Conservation (phyloP, 2,888 invertebrate genomes). For the Pharmacophagus antenor region DNA sequence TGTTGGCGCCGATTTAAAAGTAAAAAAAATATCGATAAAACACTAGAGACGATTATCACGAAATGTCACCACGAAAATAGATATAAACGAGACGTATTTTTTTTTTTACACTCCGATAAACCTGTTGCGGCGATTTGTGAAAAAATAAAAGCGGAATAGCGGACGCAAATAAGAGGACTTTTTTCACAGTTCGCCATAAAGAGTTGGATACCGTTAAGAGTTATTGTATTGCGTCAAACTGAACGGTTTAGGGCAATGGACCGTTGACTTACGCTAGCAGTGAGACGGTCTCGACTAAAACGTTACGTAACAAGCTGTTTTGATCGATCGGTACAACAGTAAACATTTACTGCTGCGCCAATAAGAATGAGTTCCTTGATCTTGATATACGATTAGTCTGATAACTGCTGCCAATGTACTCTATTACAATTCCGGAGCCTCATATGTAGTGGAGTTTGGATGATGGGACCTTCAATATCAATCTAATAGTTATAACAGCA, state of each 20-base stretch:
- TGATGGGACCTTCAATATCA: too few species aligned
- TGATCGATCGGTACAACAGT: conserved; percentile 21
- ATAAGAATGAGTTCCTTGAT: too few species aligned
- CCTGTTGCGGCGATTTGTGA: conserved; percentile 54
- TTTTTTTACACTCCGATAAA: conserved; percentile 42
- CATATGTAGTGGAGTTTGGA: too few species aligned
- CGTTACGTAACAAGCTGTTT: conserved; percentile 30
- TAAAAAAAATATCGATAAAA: conserved; percentile 54
- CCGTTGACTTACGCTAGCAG: conserved; percentile 31
- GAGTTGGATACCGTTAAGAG: conserved; percentile 61
- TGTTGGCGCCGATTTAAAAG: conserved; percentile 33
- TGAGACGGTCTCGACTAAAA: conserved; percentile 25
- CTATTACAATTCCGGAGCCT: too few species aligned
- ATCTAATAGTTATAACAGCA: too few species aligned
- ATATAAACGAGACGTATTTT: conserved; percentile 50
- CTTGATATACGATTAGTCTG: too few species aligned
- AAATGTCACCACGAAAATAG: conserved; percentile 44
- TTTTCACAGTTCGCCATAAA: conserved; percentile 58
- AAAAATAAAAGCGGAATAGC: conserved; percentile 58
- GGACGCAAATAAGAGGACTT: conserved; percentile 66
- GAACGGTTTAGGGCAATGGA: conserved; percentile 40
- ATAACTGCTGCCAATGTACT: too few species aligned
- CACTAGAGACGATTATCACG: conserved; percentile 47
- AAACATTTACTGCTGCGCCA: conserved; percentile 4
- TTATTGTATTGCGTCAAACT: conserved; percentile 53